Evolutionary conservation across 2,888 invertebrate species (phyloP).

Genomic region (Eupeodes luniger): DNA sequence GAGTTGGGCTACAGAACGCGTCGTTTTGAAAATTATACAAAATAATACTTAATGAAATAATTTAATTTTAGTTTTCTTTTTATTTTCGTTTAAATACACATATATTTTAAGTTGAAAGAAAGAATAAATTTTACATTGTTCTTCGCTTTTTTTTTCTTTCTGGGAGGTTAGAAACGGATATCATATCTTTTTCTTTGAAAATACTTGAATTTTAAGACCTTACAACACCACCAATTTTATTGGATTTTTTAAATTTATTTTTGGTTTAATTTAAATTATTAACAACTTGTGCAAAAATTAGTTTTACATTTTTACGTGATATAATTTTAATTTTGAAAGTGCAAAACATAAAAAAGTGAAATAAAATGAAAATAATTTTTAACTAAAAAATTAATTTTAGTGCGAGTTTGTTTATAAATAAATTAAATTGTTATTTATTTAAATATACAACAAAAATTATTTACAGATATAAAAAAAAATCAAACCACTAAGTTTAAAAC

Average conservation of each 20-base stretch:
- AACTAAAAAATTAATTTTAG: constrained; percentile 35
- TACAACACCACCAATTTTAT: constrained; percentile 48
- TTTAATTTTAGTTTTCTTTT: constrained; percentile 34
- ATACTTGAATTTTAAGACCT: constrained; percentile 16
- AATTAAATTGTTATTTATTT: constrained; percentile 15
- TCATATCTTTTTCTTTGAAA: constrained; percentile 32
- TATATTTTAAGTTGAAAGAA: constrained; percentile 51
- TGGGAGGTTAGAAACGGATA: constrained; percentile 54
- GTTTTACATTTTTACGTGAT: constrained; percentile 41
- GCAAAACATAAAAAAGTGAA: constrained; percentile 36
- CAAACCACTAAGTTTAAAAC: constrained; percentile 21
- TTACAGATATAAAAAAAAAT: background rate
- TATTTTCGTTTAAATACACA: background rate
- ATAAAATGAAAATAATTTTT: constrained; percentile 6
- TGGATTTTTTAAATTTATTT: background rate
- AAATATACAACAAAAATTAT: constrained; percentile 16
- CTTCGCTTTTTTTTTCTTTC: background rate
- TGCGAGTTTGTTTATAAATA: constrained; percentile 12
- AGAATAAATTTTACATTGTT: constrained; percentile 36
- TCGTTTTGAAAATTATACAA: constrained; percentile 79
- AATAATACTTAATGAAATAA: constrained; percentile 54
- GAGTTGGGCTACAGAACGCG: constrained; percentile 84
- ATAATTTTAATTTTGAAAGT: constrained; percentile 47
- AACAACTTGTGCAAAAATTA: constrained; percentile 55
- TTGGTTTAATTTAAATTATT: constrained; percentile 15